Conservation (phyloP, 2,113 vertebrate species). For the Corythoichthys haematopterus region DNA sequence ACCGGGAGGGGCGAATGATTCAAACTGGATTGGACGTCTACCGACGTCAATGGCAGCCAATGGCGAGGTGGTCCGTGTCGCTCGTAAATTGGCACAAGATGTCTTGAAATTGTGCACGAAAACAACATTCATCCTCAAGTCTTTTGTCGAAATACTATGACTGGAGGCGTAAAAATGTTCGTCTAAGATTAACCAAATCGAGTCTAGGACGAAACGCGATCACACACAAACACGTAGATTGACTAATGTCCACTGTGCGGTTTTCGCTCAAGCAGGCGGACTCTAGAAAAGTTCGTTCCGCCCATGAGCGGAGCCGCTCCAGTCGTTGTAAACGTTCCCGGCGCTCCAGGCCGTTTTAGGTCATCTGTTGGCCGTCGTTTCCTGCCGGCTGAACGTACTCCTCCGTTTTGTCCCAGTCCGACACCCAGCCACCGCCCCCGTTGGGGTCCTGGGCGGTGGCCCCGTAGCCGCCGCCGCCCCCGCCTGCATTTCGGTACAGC, state of each 20-base stretch:
- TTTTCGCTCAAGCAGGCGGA: conserved; percentile 28
- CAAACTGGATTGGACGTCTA: too few relatives aligned
- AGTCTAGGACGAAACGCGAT: conserved; percentile 45
- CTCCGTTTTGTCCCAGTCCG: conserved; percentile 92
- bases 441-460: conserved; percentile 79
- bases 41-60: too few relatives aligned
- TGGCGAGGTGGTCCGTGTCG: too few relatives aligned
- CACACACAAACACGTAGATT: conserved; percentile 48
- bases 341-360: conserved; percentile 31
- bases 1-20: too few relatives aligned
- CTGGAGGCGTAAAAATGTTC: conserved; percentile 21
- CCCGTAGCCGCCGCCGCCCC: conserved; percentile 79
- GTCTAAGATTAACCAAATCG: conserved; percentile 32
- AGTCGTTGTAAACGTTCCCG: conserved; percentile 11
- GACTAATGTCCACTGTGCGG: conserved; percentile 39
- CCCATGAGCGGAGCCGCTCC: conserved; percentile 19
- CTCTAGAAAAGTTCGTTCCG: conserved; percentile 25
- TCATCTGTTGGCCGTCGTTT: conserved; percentile 67
- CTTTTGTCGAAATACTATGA: conserved; percentile 2
- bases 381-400: conserved; percentile 89
- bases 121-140: not conserved
- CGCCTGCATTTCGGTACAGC: conserved; percentile 80
- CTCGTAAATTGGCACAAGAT: conserved; percentile 60
- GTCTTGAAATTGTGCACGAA: conserved; percentile 43
- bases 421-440: conserved; percentile 80